These are phyloP conservation scores for Eucidaris tribuloides DNA, from an alignment of 35 echinoderm and acorn worm species.

Conservation along the genomic window DNA sequence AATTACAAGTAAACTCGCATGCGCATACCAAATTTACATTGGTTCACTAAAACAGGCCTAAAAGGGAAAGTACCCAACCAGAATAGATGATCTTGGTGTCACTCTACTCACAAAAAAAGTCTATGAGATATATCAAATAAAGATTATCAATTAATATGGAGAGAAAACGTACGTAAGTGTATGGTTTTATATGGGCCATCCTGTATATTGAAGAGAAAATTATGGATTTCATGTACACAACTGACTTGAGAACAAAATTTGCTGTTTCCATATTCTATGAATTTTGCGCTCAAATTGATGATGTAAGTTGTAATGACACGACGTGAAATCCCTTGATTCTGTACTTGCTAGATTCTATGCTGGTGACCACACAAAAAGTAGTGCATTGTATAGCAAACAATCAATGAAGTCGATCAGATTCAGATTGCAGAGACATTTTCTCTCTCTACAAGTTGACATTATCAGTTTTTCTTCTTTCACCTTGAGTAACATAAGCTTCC, in stretches of 20 bases:
- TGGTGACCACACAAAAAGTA: not conserved
- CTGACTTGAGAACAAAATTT: not conserved
- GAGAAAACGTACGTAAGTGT: too few relatives aligned
- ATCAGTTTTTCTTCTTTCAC: not conserved
- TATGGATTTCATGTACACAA: too few relatives aligned
- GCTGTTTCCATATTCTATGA: not conserved
- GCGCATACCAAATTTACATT: too few relatives aligned
- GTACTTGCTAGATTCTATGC: not conserved
- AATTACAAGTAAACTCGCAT: too few relatives aligned
- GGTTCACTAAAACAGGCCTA: too few relatives aligned
- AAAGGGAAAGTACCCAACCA: too few relatives aligned
- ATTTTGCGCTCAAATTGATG: not conserved
- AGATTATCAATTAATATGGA: too few relatives aligned
- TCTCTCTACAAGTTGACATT: not conserved
- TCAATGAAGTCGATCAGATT: not conserved
- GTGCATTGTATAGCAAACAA: not conserved
- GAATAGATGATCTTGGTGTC: too few relatives aligned
- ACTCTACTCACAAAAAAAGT: too few relatives aligned
- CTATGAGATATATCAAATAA: too few relatives aligned
- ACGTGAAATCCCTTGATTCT: not conserved
- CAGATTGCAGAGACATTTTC: constrained; percentile 3
- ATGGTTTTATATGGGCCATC: too few relatives aligned
- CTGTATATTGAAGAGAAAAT: too few relatives aligned
- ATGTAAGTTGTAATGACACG: not conserved
- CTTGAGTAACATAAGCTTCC: not conserved